phyloP scores from a whole-genome alignment of 2,888 invertebrate species.

The Chalcosyrphus nemorum region DNA sequence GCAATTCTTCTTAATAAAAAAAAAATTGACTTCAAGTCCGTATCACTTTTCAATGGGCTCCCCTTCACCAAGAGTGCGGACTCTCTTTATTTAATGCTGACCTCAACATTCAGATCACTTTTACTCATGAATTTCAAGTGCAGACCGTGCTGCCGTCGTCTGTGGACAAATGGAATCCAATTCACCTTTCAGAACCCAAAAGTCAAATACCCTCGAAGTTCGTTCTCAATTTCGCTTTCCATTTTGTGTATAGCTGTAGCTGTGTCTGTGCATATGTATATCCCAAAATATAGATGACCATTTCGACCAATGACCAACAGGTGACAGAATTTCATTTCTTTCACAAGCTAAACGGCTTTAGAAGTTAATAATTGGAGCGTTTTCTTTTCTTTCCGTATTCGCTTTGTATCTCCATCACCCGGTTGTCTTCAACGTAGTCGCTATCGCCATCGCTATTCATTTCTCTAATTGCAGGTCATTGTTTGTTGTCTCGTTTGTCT shows the following conservation, averaged over 20 bases:
- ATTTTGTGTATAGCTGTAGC: neutral
- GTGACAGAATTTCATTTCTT: slow-evolving; percentile 10
- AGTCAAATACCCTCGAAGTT: neutral
- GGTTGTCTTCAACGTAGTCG: neutral
- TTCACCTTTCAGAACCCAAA: slow-evolving; percentile 5
- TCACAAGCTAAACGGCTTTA: neutral
- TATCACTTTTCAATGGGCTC: neutral
- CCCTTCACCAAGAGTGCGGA: neutral
- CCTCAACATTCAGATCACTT: neutral
- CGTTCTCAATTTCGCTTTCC: slow-evolving; percentile 8
- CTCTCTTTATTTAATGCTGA: neutral
- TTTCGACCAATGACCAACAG: slow-evolving; percentile 1
- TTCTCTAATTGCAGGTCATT: slow-evolving; percentile 28
- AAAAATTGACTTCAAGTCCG: neutral
- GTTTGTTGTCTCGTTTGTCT: slow-evolving; percentile 20
- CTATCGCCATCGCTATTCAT: neutral
- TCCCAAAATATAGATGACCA: neutral
- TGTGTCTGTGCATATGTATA: neutral
- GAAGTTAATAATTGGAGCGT: slow-evolving; percentile 1
- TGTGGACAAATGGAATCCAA: neutral
- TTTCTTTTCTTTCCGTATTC: slow-evolving; percentile 2
- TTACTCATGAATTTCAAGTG: slow-evolving; percentile 5
- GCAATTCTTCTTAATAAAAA: neutral
- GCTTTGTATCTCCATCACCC: neutral
- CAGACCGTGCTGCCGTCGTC: neutral